Conservation (phyloP, 37 sponge, comb jelly and placozoan species). For the Theonella swinhoei region DNA sequence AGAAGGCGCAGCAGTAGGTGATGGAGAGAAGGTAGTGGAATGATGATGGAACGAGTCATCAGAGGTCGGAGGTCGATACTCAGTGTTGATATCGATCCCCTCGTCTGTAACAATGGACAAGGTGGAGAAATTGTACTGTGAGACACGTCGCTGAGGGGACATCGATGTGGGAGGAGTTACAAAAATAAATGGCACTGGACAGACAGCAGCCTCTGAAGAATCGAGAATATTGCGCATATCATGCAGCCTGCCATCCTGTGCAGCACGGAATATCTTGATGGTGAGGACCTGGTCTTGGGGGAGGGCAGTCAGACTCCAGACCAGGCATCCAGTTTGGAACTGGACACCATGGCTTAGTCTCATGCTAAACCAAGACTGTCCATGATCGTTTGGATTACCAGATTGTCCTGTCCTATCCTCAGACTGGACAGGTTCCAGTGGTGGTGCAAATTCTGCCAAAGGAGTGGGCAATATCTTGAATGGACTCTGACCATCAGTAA, state of each 20-base stretch:
- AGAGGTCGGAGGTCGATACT: conserved; percentile 34
- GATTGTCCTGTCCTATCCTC: background rate
- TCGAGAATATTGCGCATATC: conserved; percentile 33
- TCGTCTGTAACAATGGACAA: conserved; percentile 9
- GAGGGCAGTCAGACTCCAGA: conserved; percentile 59
- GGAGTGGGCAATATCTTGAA: background rate
- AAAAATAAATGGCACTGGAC: background rate
- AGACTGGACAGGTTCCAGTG: too few species aligned
- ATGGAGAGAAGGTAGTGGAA: background rate
- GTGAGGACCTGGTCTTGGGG: conserved; percentile 26
- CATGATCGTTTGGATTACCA: too few species aligned
- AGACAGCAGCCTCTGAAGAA: background rate
- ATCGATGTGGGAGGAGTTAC: background rate
- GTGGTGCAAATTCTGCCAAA: background rate
- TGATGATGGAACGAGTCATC: conserved; percentile 20
- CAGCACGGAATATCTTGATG: conserved; percentile 57
- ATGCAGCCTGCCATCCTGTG: conserved; percentile 2
- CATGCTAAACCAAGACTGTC: background rate
- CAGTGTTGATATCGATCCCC: conserved; percentile 56
- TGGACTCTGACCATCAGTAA: background rate
- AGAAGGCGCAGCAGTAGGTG: background rate
- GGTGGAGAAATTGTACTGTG: background rate
- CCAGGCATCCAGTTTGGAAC: conserved; percentile 54
- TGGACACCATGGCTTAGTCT: conserved; percentile 8
- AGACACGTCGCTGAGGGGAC: background rate